These are phyloP conservation scores for Drosophila peninsularis DNA, from an alignment of 2,888 invertebrate species.

Conservation along the genomic window DNA sequence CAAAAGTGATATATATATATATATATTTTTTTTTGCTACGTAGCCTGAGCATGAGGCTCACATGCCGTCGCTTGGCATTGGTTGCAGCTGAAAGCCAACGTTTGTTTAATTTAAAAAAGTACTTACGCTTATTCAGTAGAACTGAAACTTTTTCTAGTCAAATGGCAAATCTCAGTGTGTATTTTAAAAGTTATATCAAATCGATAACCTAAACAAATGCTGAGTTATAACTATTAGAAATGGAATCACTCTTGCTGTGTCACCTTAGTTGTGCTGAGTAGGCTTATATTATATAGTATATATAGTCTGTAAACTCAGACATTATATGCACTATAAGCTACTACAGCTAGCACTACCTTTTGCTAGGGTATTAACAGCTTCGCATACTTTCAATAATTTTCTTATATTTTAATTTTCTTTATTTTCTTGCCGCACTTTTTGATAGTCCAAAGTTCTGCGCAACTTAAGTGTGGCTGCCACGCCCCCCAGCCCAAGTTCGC, in stretches of 20 bases:
- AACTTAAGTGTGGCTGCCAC: conserved; percentile 34
- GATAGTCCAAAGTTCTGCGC: conserved; percentile 33
- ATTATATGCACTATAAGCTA: too few species aligned
- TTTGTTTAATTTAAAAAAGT: too few species aligned
- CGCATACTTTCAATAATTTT: background rate
- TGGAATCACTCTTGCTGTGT: background rate
- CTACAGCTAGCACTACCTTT: too few species aligned
- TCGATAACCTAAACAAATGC: background rate
- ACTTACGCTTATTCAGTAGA: background rate
- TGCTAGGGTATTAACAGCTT: conserved; percentile 1
- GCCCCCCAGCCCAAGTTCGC: background rate
- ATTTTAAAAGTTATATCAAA: background rate
- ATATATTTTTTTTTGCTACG: too few species aligned
- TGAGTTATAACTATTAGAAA: background rate
- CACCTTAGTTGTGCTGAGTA: background rate
- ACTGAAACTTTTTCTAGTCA: background rate
- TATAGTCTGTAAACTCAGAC: background rate
- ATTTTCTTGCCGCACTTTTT: conserved; percentile 34
- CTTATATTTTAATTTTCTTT: background rate
- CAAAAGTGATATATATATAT: too few species aligned
- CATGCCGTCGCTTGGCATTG: too few species aligned
- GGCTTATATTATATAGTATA: background rate
- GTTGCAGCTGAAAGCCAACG: too few species aligned
- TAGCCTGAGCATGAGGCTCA: too few species aligned
- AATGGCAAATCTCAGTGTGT: background rate